Percentiles rank a stretch among this genome's conserved stretches.
Evolutionary conservation across 2,888 invertebrate genomes (phyloP).

Genomic region (Ferdinandea cuprea): DNA sequence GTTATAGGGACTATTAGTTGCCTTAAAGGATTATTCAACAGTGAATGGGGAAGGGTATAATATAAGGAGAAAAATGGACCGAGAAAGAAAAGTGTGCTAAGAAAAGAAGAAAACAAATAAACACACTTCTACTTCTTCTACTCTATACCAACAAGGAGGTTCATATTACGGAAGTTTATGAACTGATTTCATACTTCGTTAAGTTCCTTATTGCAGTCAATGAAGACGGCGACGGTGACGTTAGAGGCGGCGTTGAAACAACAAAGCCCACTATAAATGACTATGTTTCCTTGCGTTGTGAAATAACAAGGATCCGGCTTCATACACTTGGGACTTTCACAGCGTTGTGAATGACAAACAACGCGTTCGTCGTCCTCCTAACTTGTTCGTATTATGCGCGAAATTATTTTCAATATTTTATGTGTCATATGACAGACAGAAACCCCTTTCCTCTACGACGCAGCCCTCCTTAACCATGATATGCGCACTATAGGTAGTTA

Average conservation of each 20-base stretch:
- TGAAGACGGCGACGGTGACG: constrained; percentile 36
- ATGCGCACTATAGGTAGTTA: not conserved
- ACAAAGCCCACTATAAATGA: constrained; percentile 5
- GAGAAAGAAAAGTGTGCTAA: not conserved
- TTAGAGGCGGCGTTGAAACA: not conserved
- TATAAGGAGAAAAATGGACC: constrained; percentile 30
- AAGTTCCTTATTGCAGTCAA: constrained; percentile 72
- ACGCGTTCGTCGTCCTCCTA: constrained; percentile 29
- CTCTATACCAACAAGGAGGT: constrained; percentile 36
- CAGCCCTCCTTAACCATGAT: not conserved
- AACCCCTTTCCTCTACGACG: constrained; percentile 5
- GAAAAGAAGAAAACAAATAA: constrained; percentile 54
- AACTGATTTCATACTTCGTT: constrained; percentile 74
- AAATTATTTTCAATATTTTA: constrained; percentile 65
- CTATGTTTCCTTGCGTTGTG: constrained; percentile 1
- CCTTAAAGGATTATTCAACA: constrained; percentile 69
- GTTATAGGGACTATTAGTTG: constrained; percentile 63
- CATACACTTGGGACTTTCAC: constrained; percentile 3
- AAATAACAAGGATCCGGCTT: constrained; percentile 34
- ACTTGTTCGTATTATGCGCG: constrained; percentile 47
- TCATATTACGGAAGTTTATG: constrained; percentile 72
- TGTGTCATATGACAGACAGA: constrained; percentile 51
- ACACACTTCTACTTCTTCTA: constrained; percentile 39
- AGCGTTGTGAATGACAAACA: constrained; percentile 23
- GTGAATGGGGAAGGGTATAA: constrained; percentile 17